Evolutionary conservation across 2,888 invertebrate genomes (phyloP).

Genomic region (Pachycephus smyrnensis): DNA sequence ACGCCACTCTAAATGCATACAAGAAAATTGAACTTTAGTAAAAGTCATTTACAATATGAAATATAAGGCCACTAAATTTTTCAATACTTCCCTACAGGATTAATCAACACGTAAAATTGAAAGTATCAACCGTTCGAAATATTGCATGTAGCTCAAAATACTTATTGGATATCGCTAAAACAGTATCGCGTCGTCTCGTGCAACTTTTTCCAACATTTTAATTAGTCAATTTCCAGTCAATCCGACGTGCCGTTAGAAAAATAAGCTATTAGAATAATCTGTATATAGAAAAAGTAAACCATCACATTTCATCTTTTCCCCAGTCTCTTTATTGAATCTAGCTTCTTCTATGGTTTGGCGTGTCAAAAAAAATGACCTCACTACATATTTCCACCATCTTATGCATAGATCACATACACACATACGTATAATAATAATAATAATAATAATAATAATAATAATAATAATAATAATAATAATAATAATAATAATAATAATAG

Average conservation of each 20-base stretch:
- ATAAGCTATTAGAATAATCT: constrained; percentile 9
- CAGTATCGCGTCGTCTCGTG: background rate
- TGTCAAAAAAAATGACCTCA: constrained; percentile 17
- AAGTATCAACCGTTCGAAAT: background rate
- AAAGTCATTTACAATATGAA: background rate
- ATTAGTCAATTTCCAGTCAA: constrained; percentile 41
- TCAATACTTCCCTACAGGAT: background rate
- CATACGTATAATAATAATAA: background rate
- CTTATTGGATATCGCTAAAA: background rate
- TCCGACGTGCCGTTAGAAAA: constrained; percentile 33
- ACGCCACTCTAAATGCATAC: background rate
- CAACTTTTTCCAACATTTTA: background rate
- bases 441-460: background rate
- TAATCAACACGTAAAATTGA: background rate
- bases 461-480: background rate
- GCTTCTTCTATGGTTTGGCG: constrained; percentile 15
- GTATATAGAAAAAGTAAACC: background rate
- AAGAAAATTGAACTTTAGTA: background rate
- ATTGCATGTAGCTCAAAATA: background rate
- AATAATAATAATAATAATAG: background rate
- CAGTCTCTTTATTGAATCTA: background rate
- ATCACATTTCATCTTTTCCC: background rate
- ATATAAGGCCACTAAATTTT: background rate
- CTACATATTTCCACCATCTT: background rate
- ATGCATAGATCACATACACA: background rate